Evolutionary conservation across 2,888 invertebrate genomes (phyloP).

Genomic region (Galerucella pusilla): DNA sequence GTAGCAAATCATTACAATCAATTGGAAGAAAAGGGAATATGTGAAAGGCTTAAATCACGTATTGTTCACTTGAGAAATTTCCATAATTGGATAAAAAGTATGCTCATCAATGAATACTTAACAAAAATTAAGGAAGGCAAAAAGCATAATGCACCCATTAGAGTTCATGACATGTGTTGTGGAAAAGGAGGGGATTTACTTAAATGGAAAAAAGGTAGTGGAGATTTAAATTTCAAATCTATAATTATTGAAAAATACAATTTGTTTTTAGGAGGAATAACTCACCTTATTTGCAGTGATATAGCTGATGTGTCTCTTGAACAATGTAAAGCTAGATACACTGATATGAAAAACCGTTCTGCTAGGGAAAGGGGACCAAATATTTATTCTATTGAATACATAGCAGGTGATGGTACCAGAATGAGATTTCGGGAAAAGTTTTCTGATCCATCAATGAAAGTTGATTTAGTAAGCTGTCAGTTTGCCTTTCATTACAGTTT

Average conservation of each 20-base stretch:
- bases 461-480: slow-evolving; percentile 96
- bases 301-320: slow-evolving; percentile 93
- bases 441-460: slow-evolving; percentile 78
- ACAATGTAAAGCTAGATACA: slow-evolving; percentile 88
- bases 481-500: slow-evolving; percentile 99
- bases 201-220: slow-evolving; percentile 93
- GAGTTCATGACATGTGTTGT: slow-evolving; percentile 93
- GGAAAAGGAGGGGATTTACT: slow-evolving; percentile 98
- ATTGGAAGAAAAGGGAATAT: slow-evolving; percentile 83
- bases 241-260: not conserved
- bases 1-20: slow-evolving; percentile 96
- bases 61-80: slow-evolving; percentile 96
- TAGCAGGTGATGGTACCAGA: slow-evolving; percentile 92
- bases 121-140: slow-evolving; percentile 73
- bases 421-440: slow-evolving; percentile 81
- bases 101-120: slow-evolving; percentile 87
- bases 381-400: slow-evolving; percentile 87
- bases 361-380: slow-evolving; percentile 53
- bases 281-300: slow-evolving; percentile 89
- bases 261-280: slow-evolving; percentile 67
- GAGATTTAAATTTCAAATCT: not conserved
- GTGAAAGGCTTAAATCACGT: slow-evolving; percentile 84
- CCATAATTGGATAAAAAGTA: slow-evolving; percentile 99
- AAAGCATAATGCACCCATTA: slow-evolving; percentile 74
- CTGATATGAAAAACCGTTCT: slow-evolving; percentile 69